Evolutionary conservation across 2,888 invertebrate species (phyloP), one percentile per base, ranked within the genome.

Genomic region (Strigamia maritima): DNA sequence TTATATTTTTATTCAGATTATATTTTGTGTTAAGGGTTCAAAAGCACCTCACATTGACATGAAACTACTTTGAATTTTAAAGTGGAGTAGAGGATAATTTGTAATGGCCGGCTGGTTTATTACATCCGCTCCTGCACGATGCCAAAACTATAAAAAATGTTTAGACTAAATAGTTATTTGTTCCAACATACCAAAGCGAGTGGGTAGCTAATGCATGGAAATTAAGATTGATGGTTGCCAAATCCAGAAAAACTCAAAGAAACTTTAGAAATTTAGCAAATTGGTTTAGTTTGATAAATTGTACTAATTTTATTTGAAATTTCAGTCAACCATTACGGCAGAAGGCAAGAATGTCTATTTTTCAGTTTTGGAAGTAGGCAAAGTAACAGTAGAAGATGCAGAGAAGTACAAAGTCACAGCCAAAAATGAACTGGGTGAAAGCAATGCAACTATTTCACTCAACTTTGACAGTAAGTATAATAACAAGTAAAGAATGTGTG

Each of bases 341-440:
- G 95, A 96, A 87, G 94, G 94, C 83, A 94, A 95, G 87, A 94
- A 65, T 74, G 77, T 77, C 26, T 78, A 78, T 40, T 78, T 78
- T 89, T 94, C 95, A 85, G 93, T 94, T 82, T 90, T 98, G 87
- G 94, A 94, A 88, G 95, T 98, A 85, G 91, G 91, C 89, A 94
- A 95, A 87, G 96, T 97, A 84, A 95, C 95, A 82, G 95, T 96
- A 85, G 96, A 96, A 90, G 96, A 97, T 90, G 96, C 96, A 88
- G 97, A 96, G 86, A 97, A 96, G 89, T 96, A 96, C 89, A 93
- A 95, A 89, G 95, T 97, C 84, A 95, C 94, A 85, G 96, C 96
- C 85, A 97, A 97, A 89, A 98, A 97, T 89, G 95, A 97, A 88
- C 91, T 97, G 85, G 98, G 98, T 86, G 97, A 98, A 88, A 95